phyloP scores from a whole-genome alignment of 2,797 vertebrate genomes.

The Sylvia borin region DNA sequence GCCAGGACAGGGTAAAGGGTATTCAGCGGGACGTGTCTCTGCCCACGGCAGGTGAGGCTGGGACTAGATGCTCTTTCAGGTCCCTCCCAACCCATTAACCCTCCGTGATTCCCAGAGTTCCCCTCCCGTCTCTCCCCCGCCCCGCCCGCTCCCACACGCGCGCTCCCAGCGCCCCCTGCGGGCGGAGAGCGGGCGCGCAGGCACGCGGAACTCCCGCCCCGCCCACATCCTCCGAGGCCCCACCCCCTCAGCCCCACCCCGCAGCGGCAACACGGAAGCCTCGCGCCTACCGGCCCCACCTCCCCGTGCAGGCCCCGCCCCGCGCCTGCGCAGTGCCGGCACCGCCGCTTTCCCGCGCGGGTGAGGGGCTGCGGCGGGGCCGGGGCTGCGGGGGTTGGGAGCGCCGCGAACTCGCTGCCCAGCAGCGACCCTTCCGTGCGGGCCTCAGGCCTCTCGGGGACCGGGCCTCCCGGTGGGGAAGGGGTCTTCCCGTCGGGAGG shows the following conservation, averaged over 20 bases:
- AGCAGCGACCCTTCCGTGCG: too few relatives aligned
- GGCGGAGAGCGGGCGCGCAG: neutral
- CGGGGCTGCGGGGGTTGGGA: accelerated
- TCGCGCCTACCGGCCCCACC: neutral
- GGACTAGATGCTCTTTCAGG: too few relatives aligned
- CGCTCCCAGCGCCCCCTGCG: neutral
- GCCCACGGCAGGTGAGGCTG: neutral
- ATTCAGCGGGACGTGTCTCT: too few relatives aligned
- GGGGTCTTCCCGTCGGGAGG: neutral
- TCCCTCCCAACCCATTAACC: accelerated
- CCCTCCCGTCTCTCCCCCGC: accelerated
- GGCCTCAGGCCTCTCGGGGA: neutral
- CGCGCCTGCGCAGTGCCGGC: neutral
- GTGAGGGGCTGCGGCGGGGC: neutral
- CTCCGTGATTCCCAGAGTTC: accelerated
- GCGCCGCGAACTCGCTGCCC: accelerated
- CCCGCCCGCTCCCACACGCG: neutral
- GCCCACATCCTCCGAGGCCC: neutral
- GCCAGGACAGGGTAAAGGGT: neutral
- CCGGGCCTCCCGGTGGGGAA: neutral
- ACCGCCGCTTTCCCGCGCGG: neutral
- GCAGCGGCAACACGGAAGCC: neutral
- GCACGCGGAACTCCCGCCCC: neutral
- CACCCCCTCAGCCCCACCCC: neutral
- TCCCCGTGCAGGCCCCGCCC: neutral